These are phyloP conservation scores for Notospermus geniculatus DNA, from an alignment of 1,140 invertebrate species.

Conservation along the genomic window DNA sequence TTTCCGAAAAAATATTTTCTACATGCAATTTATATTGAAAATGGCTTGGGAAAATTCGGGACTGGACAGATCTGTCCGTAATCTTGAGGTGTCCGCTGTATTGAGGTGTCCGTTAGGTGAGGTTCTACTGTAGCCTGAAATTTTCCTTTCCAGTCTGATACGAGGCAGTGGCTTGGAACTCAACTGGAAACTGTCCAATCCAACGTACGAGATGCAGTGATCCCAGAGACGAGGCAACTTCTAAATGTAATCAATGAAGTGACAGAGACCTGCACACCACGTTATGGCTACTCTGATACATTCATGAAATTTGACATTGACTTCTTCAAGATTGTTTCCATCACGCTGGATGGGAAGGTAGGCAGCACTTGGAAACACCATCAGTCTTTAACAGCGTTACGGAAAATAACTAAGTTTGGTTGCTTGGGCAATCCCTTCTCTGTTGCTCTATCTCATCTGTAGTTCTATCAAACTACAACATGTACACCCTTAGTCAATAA, in stretches of 20 bases:
- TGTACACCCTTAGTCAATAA: too few relatives aligned
- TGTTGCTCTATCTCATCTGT: too few relatives aligned
- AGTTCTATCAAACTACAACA: too few relatives aligned
- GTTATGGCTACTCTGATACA: conserved; percentile 31
- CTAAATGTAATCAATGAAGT: conserved; percentile 25
- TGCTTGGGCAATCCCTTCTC: too few relatives aligned
- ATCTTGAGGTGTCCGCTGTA: not conserved
- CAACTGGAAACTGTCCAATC: conserved; percentile 19
- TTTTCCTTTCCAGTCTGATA: conserved; percentile 25
- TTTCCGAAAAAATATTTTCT: too few relatives aligned
- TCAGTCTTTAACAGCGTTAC: too few relatives aligned
- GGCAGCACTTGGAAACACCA: too few relatives aligned
- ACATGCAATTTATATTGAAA: too few relatives aligned
- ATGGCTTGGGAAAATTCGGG: too few relatives aligned
- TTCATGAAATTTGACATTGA: conserved; percentile 35
- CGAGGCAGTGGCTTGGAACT: conserved; percentile 25
- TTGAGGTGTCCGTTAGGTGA: not conserved
- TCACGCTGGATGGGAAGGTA: conserved; percentile 42
- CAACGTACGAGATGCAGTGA: conserved; percentile 21
- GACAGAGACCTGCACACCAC: conserved; percentile 31
- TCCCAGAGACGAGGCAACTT: conserved; percentile 30
- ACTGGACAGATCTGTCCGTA: too few relatives aligned
- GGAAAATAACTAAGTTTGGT: too few relatives aligned
- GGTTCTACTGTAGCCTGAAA: not conserved
- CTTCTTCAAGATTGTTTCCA: conserved; percentile 39